Percentiles rank a stretch among this genome's conserved stretches.
Conservation (phyloP, 2,888 invertebrate genomes). For the Phortica magna region DNA sequence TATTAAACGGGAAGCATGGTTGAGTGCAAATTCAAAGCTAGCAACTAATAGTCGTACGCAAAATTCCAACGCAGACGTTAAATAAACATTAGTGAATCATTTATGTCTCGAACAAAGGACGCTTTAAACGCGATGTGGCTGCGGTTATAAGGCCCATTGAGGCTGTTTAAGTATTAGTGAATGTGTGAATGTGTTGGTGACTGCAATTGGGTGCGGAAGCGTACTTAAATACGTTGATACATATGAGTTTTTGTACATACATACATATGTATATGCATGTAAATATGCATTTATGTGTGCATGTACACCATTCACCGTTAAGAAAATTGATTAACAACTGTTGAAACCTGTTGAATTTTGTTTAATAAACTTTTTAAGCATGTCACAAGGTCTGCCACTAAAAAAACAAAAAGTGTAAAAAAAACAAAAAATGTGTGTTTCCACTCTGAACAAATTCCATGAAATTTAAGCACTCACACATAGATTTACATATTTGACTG, state of each 20-base stretch:
- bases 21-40: conserved; percentile 19
- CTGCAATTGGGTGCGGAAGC: conserved; percentile 31
- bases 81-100: conserved; percentile 11
- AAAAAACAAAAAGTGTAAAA: not conserved
- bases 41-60: not conserved
- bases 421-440: not conserved
- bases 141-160: not conserved
- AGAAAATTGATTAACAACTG: conserved; percentile 10
- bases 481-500: not conserved
- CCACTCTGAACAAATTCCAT: not conserved
- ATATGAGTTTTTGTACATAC: not conserved
- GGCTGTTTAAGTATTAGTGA: not conserved
- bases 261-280: not conserved
- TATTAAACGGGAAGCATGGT: conserved; percentile 18
- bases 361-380: not conserved
- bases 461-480: not conserved
- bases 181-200: not conserved
- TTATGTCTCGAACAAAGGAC: conserved; percentile 14
- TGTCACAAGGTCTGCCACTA: too few relatives aligned
- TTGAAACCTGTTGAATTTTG: conserved; percentile 26
- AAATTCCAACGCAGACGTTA: conserved; percentile 15
- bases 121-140: not conserved
- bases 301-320: conserved; percentile 15
- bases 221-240: not conserved
- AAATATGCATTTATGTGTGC: conserved; percentile 1